A percentile compares a stretch with the other conserved stretches of the same genome.
Conservation (phyloP, 2,888 invertebrate species). For the Andrena fulva region DNA sequence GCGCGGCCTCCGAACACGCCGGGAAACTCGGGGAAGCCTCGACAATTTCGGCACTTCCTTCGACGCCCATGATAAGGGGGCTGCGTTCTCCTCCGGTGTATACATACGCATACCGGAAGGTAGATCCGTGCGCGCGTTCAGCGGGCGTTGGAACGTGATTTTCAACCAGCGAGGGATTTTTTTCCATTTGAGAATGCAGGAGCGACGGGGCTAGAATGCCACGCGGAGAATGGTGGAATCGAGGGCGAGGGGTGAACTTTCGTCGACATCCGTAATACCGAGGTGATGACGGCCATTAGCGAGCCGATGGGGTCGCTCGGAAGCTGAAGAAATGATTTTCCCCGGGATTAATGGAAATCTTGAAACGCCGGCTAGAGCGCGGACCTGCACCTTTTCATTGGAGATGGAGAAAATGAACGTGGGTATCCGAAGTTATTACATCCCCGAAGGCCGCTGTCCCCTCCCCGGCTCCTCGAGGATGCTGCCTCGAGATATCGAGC, state of each 20-base stretch:
- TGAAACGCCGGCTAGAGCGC: not conserved
- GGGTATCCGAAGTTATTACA: not conserved
- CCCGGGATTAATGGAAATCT: slow-evolving; percentile 22
- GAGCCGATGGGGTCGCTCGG: not conserved
- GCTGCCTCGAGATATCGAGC: slow-evolving; percentile 12
- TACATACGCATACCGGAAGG: no score
- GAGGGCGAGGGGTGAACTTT: not conserved
- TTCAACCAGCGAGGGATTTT: no score
- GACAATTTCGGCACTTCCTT: no score
- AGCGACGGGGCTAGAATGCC: not conserved
- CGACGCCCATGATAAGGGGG: no score
- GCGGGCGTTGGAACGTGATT: no score
- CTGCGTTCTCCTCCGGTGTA: no score
- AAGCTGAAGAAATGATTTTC: not conserved
- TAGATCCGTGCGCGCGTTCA: no score
- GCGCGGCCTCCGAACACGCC: no score
- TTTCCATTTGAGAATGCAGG: not conserved
- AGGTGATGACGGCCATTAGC: not conserved
- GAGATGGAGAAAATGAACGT: not conserved
- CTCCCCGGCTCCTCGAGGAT: not conserved
- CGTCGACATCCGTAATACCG: not conserved
- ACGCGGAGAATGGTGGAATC: not conserved
- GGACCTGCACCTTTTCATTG: not conserved
- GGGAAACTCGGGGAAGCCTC: no score
- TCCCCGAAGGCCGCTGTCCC: not conserved